Evolutionary conservation across 2,888 invertebrate genomes (phyloP).

Genomic region (Macropis europaea): DNA sequence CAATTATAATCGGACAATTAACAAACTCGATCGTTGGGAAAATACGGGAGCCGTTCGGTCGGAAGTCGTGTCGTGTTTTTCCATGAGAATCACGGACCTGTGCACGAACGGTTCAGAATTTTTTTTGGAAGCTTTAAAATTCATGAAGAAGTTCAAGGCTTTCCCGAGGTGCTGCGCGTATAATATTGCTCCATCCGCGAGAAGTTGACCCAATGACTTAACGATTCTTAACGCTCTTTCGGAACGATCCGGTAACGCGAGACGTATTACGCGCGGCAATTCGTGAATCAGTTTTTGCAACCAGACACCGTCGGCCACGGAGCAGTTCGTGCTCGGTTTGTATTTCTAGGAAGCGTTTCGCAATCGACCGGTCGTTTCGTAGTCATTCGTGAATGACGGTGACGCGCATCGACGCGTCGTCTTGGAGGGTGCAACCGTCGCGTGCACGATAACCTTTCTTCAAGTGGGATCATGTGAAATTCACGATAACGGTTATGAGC

Average conservation of each 20-base stretch:
- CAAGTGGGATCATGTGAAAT: too few relatives aligned
- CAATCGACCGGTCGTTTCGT: conserved; percentile 25
- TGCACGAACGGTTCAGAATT: too few relatives aligned
- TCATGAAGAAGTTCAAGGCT: too few relatives aligned
- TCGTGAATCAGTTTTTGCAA: conserved; percentile 54
- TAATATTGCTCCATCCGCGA: too few relatives aligned
- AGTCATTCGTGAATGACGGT: conserved; percentile 25
- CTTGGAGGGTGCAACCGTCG: background rate
- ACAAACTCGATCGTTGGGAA: background rate
- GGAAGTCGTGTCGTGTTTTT: background rate
- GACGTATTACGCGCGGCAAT: conserved; percentile 27
- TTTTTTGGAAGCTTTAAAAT: too few relatives aligned
- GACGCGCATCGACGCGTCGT: background rate
- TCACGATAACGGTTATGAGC: too few relatives aligned
- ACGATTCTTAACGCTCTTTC: too few relatives aligned
- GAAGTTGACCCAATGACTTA: too few relatives aligned
- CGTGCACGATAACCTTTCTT: background rate
- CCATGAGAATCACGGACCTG: too few relatives aligned
- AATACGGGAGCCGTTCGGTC: background rate
- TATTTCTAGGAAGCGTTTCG: conserved; percentile 56
- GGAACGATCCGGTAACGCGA: conserved; percentile 32
- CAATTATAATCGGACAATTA: conserved; percentile 35
- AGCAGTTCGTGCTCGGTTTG: conserved; percentile 33
- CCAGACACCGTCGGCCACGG: conserved; percentile 36
- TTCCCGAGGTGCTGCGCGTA: too few relatives aligned